phyloP scores from a whole-genome alignment of 1,140 invertebrate species.

The Pissodes strobi region DNA sequence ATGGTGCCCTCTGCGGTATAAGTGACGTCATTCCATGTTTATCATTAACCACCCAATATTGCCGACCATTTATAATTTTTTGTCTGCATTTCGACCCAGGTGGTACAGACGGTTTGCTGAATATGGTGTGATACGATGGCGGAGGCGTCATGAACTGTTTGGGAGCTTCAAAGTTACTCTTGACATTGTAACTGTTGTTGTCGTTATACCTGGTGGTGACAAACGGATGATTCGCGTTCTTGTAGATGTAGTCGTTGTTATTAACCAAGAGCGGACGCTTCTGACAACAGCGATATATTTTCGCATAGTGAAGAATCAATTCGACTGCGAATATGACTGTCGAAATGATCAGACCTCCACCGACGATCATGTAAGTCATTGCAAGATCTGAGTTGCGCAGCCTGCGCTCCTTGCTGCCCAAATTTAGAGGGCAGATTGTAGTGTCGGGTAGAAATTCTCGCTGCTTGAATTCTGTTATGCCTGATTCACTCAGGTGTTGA shows the following conservation, averaged over 20 bases:
- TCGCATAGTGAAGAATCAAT: constrained; percentile 47
- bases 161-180: not conserved
- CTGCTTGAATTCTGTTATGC: constrained; percentile 70
- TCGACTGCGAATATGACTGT: constrained; percentile 68
- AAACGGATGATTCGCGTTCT: not conserved
- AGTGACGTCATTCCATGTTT: constrained; percentile 64
- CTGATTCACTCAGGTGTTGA: constrained; percentile 68
- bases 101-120: constrained; percentile 54
- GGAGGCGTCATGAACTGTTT: constrained; percentile 55
- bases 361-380: constrained; percentile 74
- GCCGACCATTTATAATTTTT: constrained; percentile 71
- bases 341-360: constrained; percentile 66
- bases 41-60: constrained; percentile 69
- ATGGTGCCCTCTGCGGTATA: constrained; percentile 71
- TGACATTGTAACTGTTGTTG: not conserved
- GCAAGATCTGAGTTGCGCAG: constrained; percentile 69
- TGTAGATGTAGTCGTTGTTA: not conserved
- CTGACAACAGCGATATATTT: constrained; percentile 8
- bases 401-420: constrained; percentile 77
- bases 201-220: constrained; percentile 13
- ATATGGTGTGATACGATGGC: constrained; percentile 62
- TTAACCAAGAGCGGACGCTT: not conserved
- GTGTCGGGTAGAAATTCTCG: constrained; percentile 67
- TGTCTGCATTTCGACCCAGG: constrained; percentile 58
- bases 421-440: constrained; percentile 76